Evolutionary conservation across 2,797 vertebrate species (phyloP), one percentile per base, ranked within the genome.

Genomic region (Hydrocynus forskahlii): DNA sequence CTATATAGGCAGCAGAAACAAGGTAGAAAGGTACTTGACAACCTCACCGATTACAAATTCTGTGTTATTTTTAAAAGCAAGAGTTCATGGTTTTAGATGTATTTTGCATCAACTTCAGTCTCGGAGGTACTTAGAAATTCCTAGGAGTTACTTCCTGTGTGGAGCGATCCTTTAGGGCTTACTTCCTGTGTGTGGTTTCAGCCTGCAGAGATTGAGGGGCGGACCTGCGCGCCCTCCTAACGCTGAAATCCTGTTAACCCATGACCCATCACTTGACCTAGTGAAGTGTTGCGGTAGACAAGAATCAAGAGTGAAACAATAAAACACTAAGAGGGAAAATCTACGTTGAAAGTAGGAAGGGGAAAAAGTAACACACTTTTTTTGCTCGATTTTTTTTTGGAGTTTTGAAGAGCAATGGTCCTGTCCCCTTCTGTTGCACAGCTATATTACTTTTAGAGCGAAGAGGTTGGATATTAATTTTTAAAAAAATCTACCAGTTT

Each of bases 251-350:
- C 83, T 84, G 83, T 88, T 88, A 88, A 86, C 83, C 87, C 83
- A 64, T 88, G 87, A 88, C 87, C 87, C 78, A 77, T 85, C 82
- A 88, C 85, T 88, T 88, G 85, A 88, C 85, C 82, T 83, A 83
- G 7, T 85, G 85, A 85, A 86, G 83, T 88, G 85, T 88, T 76
- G 75, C 55, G 21, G 66, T 76, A 59, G 71, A 76, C 71, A 70
- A 82, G 84, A 86, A 86, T 86, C 68, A 71, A 70, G 50, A 85
- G 71, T 76, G 70, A 85, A 85, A 86, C 83, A 86, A 86, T 86
- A 75, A 81, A 86, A 84, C 78, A 50, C 72, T 55, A 68, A 83
- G 81, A 70, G 19, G 78, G 69, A 68, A 64, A 84, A 62, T 81
- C 75, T 74, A 67, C 69, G 67, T 1, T 76, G 69, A 80, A 82